A percentile compares a stretch with the other conserved stretches of the same genome.
phyloP scores from a whole-genome alignment of 2,797 vertebrate genomes.

The Arctocebus calabarensis region DNA sequence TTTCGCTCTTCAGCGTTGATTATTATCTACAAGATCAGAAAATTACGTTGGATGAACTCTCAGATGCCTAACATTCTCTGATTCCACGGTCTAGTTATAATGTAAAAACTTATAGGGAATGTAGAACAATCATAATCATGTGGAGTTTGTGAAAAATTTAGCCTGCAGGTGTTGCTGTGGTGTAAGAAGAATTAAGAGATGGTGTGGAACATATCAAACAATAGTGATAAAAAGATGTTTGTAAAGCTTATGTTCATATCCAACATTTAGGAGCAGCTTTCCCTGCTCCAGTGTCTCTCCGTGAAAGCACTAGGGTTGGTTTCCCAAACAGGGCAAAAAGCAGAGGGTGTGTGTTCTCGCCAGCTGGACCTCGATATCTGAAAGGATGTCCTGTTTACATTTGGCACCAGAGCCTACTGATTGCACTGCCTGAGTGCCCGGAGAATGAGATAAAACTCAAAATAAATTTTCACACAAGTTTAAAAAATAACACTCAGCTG shows the following conservation, averaged over 20 bases:
- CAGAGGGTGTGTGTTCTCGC: slow-evolving; percentile 86
- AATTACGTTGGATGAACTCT: background rate
- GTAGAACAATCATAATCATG: background rate
- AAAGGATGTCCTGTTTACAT: slow-evolving; percentile 91
- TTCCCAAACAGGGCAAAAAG: slow-evolving; percentile 87
- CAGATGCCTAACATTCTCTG: background rate
- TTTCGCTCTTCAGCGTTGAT: background rate
- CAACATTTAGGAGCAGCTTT: slow-evolving; percentile 82
- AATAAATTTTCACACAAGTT: slow-evolving; percentile 88
- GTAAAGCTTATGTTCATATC: slow-evolving; percentile 86
- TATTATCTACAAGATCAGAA: slow-evolving; percentile 20
- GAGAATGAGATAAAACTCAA: slow-evolving; percentile 85
- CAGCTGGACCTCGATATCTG: slow-evolving; percentile 88
- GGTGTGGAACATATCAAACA: slow-evolving; percentile 83
- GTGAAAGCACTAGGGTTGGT: slow-evolving; percentile 84
- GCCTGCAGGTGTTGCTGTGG: slow-evolving; percentile 90
- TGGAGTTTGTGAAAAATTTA: slow-evolving; percentile 44
- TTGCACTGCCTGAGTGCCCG: slow-evolving; percentile 84
- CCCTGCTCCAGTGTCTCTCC: slow-evolving; percentile 82
- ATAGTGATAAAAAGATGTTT: slow-evolving; percentile 85
- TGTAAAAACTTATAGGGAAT: background rate
- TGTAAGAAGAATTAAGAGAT: slow-evolving; percentile 83
- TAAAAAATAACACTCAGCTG: slow-evolving; percentile 87
- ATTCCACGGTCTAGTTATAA: background rate
- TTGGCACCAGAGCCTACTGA: slow-evolving; percentile 85